Base-by-base conservation (phyloP, 1,140 invertebrate genomes). In the Thaumatotibia leucotreta region DNA sequence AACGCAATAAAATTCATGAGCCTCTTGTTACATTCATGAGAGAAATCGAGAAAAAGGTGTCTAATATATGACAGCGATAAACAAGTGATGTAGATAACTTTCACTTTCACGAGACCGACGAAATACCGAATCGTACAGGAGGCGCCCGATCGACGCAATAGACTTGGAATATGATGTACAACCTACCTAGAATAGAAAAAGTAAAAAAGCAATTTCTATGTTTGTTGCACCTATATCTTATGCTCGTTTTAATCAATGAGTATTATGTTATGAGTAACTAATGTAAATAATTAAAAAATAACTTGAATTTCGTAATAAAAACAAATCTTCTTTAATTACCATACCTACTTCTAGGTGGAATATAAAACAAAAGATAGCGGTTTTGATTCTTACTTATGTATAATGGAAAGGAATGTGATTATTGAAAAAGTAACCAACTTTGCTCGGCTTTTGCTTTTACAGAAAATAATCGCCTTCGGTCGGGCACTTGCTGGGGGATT, bases 1-100 rank as follows among this genome's bases (percentile, higher is more conserved):
- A 22, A 31, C 62, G 69, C 70, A 79, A 79, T 79, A 79, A 79
- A 76, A 79, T 79, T 79, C 77, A 79, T 79, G 77, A 79, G 73
- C 23, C 66, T 70, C 62, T 68, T 75, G 74, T 76, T 79, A 79
- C 69, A 73, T 75, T 76, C 74, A 73, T 76, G 72, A 76, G 70
- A 63, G 61, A 63, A 72, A 76, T 74, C 73, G 67, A 65, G 68
- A 69, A 73, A 76, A 74, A 76, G 33, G 68, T 73, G 69, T 76
- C 27, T 27, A 14, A 72, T 75, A 74, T 74, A 74, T 65, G 69
- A 66, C n/a, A 52, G 45, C 65, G 23, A 69, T 72, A 69, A 64
- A 69, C 65, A 66, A 50, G 62, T 67, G 64, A 69, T 72, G 68
- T 75, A 69, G 65, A 77, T 73, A 62, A 58, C 52, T 58, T 29